A percentile compares a stretch with the other conserved stretches of the same genome.
phyloP scores from a whole-genome alignment of 2,113 vertebrate species.

The Alectura lathami region DNA sequence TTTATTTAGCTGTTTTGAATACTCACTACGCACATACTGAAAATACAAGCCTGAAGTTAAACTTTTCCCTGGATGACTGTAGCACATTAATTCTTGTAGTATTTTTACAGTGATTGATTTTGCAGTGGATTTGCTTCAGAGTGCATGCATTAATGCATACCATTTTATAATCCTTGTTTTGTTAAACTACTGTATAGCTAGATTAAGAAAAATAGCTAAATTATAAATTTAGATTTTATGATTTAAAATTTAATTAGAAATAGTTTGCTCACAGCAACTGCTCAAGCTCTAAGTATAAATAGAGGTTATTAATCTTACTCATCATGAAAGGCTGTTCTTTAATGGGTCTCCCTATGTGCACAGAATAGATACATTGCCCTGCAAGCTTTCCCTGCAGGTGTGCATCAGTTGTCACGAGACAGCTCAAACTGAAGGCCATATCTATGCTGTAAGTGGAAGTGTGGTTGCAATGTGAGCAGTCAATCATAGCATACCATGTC shows the following conservation, averaged over 20 bases:
- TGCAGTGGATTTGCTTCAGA: conserved; percentile 1
- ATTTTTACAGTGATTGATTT: conserved; percentile 31
- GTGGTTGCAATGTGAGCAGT: not conserved
- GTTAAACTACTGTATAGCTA: not conserved
- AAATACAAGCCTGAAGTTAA: conserved; percentile 7
- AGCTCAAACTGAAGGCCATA: not conserved
- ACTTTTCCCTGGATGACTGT: not conserved
- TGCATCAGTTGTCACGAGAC: not conserved
- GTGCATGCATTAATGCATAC: not conserved
- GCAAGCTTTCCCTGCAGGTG: not conserved
- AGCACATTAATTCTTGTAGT: not conserved
- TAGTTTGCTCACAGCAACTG: not conserved
- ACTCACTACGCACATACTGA: not conserved
- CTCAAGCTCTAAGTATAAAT: not conserved
- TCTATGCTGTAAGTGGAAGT: not conserved
- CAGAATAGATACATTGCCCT: not conserved
- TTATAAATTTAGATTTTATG: not conserved
- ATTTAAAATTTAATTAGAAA: conserved; percentile 1
- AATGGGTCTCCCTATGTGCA: not conserved
- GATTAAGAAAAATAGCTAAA: conserved; percentile 31
- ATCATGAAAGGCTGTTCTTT: not conserved
- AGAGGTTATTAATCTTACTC: not conserved
- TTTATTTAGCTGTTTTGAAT: not conserved
- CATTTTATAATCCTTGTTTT: not conserved
- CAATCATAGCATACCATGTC: not conserved